Percentiles rank a stretch among this genome's conserved stretches.
phyloP scores from a whole-genome alignment of 2,113 vertebrate genomes.

The Neolamprologus kungweensis region DNA sequence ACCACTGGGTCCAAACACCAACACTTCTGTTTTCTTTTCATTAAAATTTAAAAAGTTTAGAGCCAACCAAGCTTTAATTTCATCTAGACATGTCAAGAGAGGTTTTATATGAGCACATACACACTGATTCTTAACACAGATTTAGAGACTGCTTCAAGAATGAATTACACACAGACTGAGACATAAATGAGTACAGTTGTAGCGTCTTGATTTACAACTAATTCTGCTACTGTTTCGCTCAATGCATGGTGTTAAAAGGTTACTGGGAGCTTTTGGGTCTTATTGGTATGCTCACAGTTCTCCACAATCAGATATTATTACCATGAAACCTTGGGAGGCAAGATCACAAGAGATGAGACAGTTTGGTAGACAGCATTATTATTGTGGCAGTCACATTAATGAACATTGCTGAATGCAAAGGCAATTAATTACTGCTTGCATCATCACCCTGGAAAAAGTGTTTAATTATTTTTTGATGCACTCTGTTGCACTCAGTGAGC shows the following conservation, averaged over 20 bases:
- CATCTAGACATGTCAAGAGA: too few species aligned
- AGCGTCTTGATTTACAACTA: neutral
- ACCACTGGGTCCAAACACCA: too few species aligned
- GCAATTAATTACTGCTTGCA: conserved; percentile 64
- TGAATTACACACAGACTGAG: neutral
- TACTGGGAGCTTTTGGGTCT: neutral
- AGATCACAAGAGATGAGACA: conserved; percentile 27
- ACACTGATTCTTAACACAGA: neutral
- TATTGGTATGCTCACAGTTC: neutral
- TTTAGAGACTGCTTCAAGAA: neutral
- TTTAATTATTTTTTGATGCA: conserved; percentile 64
- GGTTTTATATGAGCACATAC: neutral
- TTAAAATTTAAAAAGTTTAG: too few species aligned
- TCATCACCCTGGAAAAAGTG: conserved; percentile 61
- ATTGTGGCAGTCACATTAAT: conserved; percentile 53
- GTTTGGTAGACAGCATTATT: conserved; percentile 41
- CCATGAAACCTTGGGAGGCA: neutral
- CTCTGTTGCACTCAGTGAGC: conserved; percentile 48
- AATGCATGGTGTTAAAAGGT: neutral
- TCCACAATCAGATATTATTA: neutral
- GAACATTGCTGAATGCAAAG: conserved; percentile 48
- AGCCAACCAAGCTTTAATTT: too few species aligned
- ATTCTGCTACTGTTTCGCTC: neutral
- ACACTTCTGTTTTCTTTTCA: too few species aligned
- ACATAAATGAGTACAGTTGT: neutral